Percentiles rank a stretch among this genome's conserved stretches.
Evolutionary conservation across 2,888 invertebrate species (phyloP).

Genomic region (Agriopis leucophaearia): DNA sequence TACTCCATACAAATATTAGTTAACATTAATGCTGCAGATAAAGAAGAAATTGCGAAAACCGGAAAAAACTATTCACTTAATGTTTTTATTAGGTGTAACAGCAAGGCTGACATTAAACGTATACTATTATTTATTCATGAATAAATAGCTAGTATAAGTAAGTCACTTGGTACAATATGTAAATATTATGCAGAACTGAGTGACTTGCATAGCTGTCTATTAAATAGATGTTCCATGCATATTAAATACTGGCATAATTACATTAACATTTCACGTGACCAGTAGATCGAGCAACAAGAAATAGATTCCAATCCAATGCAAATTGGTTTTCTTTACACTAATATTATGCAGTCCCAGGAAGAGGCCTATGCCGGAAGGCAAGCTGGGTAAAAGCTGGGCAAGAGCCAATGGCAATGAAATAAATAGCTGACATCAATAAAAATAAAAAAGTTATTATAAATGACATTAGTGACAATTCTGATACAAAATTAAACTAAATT

Average conservation of each 20-base stretch:
- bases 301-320: not conserved
- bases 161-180: constrained; percentile 34
- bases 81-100: constrained; percentile 4
- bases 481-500: too few relatives aligned
- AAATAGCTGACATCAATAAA: too few relatives aligned
- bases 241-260: constrained; percentile 8
- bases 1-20: too few relatives aligned
- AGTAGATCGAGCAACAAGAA: not conserved
- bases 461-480: too few relatives aligned
- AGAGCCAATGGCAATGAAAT: too few relatives aligned
- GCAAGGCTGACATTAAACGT: constrained; percentile 19
- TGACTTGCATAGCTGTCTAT: constrained; percentile 33
- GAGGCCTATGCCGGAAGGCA: too few relatives aligned
- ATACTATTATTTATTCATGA: constrained; percentile 19
- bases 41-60: too few relatives aligned
- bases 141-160: constrained; percentile 27
- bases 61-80: too few relatives aligned
- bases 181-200: constrained; percentile 37
- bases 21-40: too few relatives aligned
- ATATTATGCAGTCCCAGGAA: too few relatives aligned
- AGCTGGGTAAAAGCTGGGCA: too few relatives aligned
- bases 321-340: not conserved
- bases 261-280: constrained; percentile 2
- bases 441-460: too few relatives aligned
- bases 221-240: constrained; percentile 36